Conservation (phyloP, 2,797 vertebrate species). For the Paramormyrops hopkinsi region DNA sequence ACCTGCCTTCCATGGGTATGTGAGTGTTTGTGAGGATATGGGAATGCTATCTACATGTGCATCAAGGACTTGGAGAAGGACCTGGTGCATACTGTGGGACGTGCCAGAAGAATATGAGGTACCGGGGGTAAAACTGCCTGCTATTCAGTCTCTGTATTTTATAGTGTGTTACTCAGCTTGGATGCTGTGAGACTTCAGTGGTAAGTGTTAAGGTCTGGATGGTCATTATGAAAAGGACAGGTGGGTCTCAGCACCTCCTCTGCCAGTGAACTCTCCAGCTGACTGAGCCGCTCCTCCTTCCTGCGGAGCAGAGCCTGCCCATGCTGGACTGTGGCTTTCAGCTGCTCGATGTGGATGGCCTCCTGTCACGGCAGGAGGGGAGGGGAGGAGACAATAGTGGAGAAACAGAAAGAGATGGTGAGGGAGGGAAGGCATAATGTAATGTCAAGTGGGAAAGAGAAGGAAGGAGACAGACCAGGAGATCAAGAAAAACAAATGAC, state of each 20-base stretch:
- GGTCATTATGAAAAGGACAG: conserved; percentile 22
- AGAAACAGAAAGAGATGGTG: neutral
- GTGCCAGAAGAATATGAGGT: neutral
- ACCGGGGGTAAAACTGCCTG: neutral
- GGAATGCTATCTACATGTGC: neutral
- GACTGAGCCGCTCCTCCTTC: conserved; percentile 74
- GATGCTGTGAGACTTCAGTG: neutral
- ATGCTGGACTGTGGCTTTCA: conserved; percentile 61
- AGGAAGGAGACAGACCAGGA: neutral
- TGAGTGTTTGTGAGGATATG: neutral
- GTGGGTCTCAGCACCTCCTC: conserved; percentile 61
- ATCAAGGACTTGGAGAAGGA: neutral
- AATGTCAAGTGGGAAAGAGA: neutral
- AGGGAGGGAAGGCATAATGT: neutral
- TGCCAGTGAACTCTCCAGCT: conserved; percentile 68
- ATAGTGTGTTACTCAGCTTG: neutral
- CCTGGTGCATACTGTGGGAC: neutral
- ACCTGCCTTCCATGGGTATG: neutral
- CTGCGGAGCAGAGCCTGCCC: conserved; percentile 64
- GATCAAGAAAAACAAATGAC: neutral
- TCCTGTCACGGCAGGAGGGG: conserved; percentile 54
- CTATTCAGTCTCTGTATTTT: neutral
- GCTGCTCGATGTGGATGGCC: conserved; percentile 60
- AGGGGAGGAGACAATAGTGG: fast-evolving
- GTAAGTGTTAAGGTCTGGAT: neutral